These are phyloP conservation scores for Mustela erminea DNA, from an alignment of 2,797 vertebrate species.

Conservation along the genomic window DNA sequence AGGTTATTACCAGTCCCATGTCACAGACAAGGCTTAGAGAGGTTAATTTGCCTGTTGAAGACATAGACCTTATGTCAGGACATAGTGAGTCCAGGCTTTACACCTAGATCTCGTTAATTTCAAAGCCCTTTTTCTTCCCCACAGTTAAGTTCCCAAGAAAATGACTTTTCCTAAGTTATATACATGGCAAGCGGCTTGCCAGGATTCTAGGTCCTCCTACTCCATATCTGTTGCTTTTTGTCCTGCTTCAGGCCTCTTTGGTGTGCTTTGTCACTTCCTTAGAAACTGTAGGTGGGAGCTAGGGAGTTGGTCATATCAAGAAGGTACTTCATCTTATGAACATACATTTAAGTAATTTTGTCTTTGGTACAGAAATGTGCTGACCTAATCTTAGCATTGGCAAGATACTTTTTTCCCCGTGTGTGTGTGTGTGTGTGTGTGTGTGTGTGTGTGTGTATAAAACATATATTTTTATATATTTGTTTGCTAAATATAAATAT, in stretches of 20 bases:
- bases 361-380: not conserved
- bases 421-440: no score
- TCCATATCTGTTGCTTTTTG: not conserved
- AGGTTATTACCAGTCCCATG: not conserved
- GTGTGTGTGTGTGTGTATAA: not conserved
- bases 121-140: not conserved
- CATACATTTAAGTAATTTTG: slow-evolving; percentile 25
- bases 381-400: not conserved
- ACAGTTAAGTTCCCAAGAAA: not conserved
- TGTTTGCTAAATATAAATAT: no score
- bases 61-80: not conserved
- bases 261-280: not conserved
- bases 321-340: not conserved
- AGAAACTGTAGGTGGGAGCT: not conserved
- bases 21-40: not conserved
- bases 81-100: not conserved
- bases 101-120: not conserved
- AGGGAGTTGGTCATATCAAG: not conserved
- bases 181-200: not conserved
- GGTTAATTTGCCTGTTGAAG: not conserved
- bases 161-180: not conserved
- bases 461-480: no score
- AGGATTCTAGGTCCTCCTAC: not conserved
- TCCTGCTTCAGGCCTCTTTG: not conserved
- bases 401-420: no score